A percentile compares a stretch with the other conserved stretches of the same genome.
Conservation (phyloP, 2,797 vertebrate species). For the Pygocentrus nattereri region DNA sequence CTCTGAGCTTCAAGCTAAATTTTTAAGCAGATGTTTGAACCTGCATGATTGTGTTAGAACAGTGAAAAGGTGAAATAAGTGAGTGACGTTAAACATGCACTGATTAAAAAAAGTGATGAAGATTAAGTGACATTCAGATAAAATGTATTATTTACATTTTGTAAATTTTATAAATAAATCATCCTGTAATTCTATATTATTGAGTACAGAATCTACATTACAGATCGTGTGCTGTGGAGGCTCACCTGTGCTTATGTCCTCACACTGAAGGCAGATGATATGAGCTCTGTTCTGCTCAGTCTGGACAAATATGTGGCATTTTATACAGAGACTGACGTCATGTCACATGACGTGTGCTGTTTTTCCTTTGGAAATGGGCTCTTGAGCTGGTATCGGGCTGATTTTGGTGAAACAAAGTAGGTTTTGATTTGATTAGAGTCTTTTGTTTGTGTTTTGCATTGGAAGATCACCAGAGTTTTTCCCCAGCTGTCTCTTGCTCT, state of each 20-base stretch:
- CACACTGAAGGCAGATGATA: background rate
- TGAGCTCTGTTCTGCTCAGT: background rate
- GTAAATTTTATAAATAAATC: too few species aligned
- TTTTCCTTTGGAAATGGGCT: background rate
- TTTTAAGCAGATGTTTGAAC: too few species aligned
- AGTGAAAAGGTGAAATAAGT: background rate
- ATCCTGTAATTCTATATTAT: too few species aligned
- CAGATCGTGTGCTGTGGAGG: background rate
- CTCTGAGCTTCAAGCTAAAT: too few species aligned
- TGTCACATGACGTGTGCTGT: background rate
- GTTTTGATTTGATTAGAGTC: conserved; percentile 30
- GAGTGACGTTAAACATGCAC: too few species aligned
- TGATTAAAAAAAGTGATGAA: too few species aligned
- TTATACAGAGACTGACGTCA: conserved; percentile 15
- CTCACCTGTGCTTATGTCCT: conserved; percentile 32
- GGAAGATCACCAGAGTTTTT: background rate
- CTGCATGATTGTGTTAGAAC: too few species aligned
- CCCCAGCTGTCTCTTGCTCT: background rate
- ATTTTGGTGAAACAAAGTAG: background rate
- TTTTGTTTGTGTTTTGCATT: conserved; percentile 42
- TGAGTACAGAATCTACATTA: background rate
- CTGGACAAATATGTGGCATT: background rate
- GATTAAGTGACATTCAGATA: too few species aligned
- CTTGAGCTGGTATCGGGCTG: background rate
- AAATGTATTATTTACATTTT: too few species aligned